phyloP scores from a whole-genome alignment of 2,113 vertebrate genomes.

The Poeciliopsis occidentalis region DNA sequence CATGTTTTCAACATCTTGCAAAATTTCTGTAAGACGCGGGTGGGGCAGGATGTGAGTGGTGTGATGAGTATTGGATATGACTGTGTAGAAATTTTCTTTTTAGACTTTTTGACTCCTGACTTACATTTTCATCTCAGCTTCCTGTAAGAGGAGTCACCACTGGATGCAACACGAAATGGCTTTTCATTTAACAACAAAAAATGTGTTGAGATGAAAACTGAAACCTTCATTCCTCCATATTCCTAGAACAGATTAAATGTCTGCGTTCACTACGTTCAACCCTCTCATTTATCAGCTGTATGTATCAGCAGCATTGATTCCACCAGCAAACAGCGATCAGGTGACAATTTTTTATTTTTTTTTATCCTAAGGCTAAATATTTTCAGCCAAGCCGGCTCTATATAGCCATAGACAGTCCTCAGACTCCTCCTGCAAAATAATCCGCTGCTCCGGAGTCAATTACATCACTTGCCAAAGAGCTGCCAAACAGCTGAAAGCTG shows the following conservation, averaged over 20 bases:
- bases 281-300: conserved; percentile 26
- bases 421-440: conserved; percentile 39
- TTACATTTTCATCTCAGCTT: conserved; percentile 8
- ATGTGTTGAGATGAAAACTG: conserved; percentile 27
- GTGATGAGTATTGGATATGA: conserved; percentile 9
- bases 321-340: conserved; percentile 43
- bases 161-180: conserved; percentile 5
- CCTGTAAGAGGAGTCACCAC: not conserved
- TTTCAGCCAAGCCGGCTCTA: conserved; percentile 15
- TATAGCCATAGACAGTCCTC: conserved; percentile 5
- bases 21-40: conserved; percentile 34
- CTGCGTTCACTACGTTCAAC: conserved; percentile 12
- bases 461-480: conserved; percentile 47
- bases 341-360: conserved; percentile 19
- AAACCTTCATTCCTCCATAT: conserved; percentile 27
- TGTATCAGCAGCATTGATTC: conserved; percentile 36
- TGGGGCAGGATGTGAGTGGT: conserved; percentile 42
- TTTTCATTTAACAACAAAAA: conserved; percentile 13
- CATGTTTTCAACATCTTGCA: conserved; percentile 51
- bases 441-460: conserved; percentile 40
- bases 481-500: conserved; percentile 53
- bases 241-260: conserved; percentile 35
- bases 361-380: conserved; percentile 27
- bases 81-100: not conserved
- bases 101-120: not conserved